These are phyloP conservation scores for Eretmocerus hayati DNA, from an alignment of 2,888 invertebrate species.

Conservation along the genomic window DNA sequence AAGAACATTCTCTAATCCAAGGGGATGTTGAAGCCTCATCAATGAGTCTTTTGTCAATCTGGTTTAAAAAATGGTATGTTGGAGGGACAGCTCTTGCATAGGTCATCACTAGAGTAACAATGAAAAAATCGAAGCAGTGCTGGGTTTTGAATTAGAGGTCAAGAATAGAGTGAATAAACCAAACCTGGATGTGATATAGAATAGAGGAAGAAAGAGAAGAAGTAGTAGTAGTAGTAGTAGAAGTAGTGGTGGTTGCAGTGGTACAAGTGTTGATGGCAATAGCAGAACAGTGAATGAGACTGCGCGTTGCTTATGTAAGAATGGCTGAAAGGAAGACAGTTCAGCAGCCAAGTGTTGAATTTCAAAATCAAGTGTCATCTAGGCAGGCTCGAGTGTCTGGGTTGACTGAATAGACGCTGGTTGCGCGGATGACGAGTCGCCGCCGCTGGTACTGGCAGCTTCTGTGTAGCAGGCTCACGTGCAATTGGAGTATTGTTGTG, in stretches of 20 bases:
- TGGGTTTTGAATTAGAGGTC: not conserved
- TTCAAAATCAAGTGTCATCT: constrained; percentile 35
- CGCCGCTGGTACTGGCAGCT: constrained; percentile 19
- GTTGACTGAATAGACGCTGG: constrained; percentile 29
- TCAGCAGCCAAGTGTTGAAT: constrained; percentile 5
- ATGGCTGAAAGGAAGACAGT: constrained; percentile 11
- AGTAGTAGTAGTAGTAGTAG: constrained; percentile 23
- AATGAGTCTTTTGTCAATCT: constrained; percentile 12
- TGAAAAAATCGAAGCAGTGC: not conserved
- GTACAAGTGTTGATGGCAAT: constrained; percentile 11
- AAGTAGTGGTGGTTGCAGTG: constrained; percentile 19
- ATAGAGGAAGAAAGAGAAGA: constrained; percentile 25
- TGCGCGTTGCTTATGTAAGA: constrained; percentile 25
- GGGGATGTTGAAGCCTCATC: constrained; percentile 10
- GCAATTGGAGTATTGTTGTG: constrained; percentile 2
- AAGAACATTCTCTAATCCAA: constrained; percentile 12
- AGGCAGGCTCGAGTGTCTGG: constrained; percentile 37
- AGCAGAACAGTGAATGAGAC: constrained; percentile 12
- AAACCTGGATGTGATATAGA: constrained; percentile 38
- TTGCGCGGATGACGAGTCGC: constrained; percentile 26
- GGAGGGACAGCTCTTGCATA: too few relatives aligned
- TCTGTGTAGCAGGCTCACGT: constrained; percentile 8
- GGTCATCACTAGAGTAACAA: constrained; percentile 1
- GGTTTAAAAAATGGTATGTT: constrained; percentile 6
- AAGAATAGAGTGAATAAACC: constrained; percentile 24